Evolutionary conservation across 1,140 invertebrate genomes (phyloP).

Genomic region (Bombus turneri): DNA sequence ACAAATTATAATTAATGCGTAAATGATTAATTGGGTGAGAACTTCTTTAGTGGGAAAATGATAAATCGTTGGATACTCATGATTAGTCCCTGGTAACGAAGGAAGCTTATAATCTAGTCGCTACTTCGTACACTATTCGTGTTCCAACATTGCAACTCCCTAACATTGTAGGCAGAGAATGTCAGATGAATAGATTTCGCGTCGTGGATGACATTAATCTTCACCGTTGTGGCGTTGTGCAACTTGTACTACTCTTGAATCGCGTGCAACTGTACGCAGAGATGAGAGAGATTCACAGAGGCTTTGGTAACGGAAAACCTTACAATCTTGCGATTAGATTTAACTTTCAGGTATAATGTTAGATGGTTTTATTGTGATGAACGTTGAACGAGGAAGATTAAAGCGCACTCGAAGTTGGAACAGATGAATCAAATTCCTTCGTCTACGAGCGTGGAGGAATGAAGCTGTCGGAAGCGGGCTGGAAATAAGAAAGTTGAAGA

Average conservation of each 20-base stretch:
- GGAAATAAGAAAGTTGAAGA: no score
- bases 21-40: slow-evolving; percentile 1
- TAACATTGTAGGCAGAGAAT: neutral
- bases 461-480: no score
- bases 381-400: neutral
- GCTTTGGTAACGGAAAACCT: neutral
- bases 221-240: neutral
- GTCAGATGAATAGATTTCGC: slow-evolving; percentile 26
- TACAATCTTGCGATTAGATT: neutral
- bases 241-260: neutral
- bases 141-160: neutral
- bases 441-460: neutral
- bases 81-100: neutral
- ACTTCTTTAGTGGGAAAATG: neutral
- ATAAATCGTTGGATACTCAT: slow-evolving; percentile 6
- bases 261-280: neutral
- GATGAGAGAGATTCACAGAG: neutral
- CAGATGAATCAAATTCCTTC: neutral
- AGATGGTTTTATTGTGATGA: no score
- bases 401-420: neutral
- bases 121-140: slow-evolving; percentile 3
- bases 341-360: neutral
- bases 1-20: neutral
- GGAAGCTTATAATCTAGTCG: neutral
- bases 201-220: slow-evolving; percentile 16